Conservation (phyloP, 1,140 invertebrate species). For the Berghia stephanieae region DNA sequence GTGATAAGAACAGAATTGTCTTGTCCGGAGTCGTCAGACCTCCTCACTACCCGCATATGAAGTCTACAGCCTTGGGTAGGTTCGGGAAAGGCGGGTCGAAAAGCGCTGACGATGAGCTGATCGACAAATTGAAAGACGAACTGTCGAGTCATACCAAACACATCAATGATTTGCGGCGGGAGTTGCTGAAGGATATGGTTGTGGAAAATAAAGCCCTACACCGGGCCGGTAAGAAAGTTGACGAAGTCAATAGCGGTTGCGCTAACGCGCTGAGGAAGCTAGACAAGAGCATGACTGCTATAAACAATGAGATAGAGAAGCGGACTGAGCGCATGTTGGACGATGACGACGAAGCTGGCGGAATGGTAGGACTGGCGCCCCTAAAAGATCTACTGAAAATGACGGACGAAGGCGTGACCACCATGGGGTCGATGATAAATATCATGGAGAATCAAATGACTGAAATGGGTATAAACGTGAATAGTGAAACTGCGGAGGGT, state of each 20-base stretch:
- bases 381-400: conserved; percentile 1
- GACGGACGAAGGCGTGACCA: conserved; percentile 9
- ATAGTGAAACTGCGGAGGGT: background rate
- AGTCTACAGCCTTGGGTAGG: background rate
- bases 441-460: conserved; percentile 5
- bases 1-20: background rate
- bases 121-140: background rate
- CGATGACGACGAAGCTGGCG: background rate
- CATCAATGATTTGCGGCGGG: background rate
- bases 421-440: background rate
- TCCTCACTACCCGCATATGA: background rate
- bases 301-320: conserved; percentile 13
- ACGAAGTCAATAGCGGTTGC: background rate
- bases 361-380: too few relatives aligned
- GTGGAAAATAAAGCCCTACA: conserved; percentile 3
- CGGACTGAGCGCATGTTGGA: background rate
- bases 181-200: conserved; percentile 5
- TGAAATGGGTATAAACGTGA: background rate
- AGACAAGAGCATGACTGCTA: background rate
- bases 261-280: background rate
- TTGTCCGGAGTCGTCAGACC: background rate
- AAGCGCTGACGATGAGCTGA: background rate
- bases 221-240: conserved; percentile 13
- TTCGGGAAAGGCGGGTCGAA: background rate
- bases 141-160: background rate